Evolutionary conservation across 92 coral and sea anemone genomes (phyloP).

Genomic region (Phymanthus crucifer): DNA sequence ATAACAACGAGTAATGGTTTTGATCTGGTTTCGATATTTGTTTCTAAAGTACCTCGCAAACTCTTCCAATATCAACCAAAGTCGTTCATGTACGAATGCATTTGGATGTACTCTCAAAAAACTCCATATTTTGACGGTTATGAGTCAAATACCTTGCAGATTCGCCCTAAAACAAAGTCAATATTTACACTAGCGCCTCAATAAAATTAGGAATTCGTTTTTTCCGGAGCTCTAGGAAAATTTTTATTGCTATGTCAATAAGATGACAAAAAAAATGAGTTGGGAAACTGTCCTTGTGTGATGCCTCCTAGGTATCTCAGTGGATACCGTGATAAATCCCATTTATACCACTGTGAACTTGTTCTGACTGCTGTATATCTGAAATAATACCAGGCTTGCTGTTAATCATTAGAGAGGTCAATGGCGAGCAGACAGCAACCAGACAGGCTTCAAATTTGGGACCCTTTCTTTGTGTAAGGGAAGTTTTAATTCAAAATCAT

Average conservation of each 20-base stretch:
- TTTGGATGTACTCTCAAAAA: not conserved
- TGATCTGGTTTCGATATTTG: not conserved
- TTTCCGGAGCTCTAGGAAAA: not conserved
- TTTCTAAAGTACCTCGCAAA: not conserved
- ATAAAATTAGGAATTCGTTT: constrained; percentile 27
- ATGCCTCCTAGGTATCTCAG: not conserved
- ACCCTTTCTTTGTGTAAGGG: not conserved
- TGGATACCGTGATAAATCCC: not conserved
- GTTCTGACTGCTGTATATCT: not conserved
- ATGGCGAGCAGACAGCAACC: not conserved
- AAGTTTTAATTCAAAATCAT: not conserved
- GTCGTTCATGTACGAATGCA: not conserved
- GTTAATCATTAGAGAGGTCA: not conserved
- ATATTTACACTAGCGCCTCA: constrained; percentile 49
- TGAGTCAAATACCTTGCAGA: constrained; percentile 28
- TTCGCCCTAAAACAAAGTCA: constrained; percentile 28
- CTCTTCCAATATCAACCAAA: not conserved
- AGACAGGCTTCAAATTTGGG: not conserved
- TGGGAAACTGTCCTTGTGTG: not conserved
- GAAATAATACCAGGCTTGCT: not conserved
- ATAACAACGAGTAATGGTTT: not conserved
- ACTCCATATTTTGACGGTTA: constrained; percentile 14
- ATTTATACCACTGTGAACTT: not conserved
- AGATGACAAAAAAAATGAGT: not conserved
- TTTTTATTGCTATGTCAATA: not conserved